Conservation (phyloP, 2,797 vertebrate species). For the Bovichtus diacanthus region DNA sequence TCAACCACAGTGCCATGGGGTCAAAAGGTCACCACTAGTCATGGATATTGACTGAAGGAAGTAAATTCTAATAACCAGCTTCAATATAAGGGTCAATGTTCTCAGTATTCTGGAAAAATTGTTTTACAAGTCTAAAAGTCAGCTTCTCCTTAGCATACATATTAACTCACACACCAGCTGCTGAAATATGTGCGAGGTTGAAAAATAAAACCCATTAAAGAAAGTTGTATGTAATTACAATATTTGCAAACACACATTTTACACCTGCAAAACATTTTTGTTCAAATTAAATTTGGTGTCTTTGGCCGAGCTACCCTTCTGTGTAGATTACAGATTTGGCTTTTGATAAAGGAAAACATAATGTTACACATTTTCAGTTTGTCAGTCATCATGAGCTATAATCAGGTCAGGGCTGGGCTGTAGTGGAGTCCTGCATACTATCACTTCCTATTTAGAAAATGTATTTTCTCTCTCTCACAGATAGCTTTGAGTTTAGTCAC, state of each 20-base stretch:
- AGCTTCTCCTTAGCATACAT: not conserved
- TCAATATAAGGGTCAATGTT: slow-evolving; percentile 11
- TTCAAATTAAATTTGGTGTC: not conserved
- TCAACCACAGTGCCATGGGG: slow-evolving; percentile 46
- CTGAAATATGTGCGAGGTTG: not conserved
- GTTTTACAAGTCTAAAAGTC: not conserved
- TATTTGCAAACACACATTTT: not conserved
- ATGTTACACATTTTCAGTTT: slow-evolving; percentile 1
- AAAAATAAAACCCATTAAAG: slow-evolving; percentile 6
- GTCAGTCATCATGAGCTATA: not conserved
- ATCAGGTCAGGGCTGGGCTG: not conserved
- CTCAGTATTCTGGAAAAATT: slow-evolving; percentile 1
- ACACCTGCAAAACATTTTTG: not conserved
- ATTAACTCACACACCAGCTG: slow-evolving; percentile 9
- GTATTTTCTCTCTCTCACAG: not conserved
- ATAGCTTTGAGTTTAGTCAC: not conserved
- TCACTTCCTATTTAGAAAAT: not conserved
- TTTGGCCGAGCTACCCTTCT: not conserved
- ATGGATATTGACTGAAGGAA: slow-evolving; percentile 18
- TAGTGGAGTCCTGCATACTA: not conserved
- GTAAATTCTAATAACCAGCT: slow-evolving; percentile 29
- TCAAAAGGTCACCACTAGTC: slow-evolving; percentile 49
- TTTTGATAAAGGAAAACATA: slow-evolving; percentile 6
- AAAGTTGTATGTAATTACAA: not conserved
- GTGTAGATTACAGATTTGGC: not conserved